Conservation (phyloP, 2,888 invertebrate species). For the Digitonthophagus gazella region DNA sequence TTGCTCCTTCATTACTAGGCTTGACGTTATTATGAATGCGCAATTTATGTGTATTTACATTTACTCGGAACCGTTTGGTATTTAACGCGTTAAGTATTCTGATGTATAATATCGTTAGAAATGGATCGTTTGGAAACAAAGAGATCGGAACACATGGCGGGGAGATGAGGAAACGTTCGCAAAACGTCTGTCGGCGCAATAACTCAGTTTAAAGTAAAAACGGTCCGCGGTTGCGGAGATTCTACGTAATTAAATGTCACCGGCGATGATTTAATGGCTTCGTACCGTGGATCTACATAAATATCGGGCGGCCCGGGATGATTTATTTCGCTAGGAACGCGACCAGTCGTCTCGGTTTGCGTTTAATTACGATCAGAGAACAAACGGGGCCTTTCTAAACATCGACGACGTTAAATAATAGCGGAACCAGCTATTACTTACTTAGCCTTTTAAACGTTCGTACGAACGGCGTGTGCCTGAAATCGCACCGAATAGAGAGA, state of each 20-base stretch:
- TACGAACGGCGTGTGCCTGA: not conserved
- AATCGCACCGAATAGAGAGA: not conserved
- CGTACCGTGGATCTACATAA: slow-evolving; percentile 13
- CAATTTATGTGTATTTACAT: too few species aligned
- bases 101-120: too few species aligned
- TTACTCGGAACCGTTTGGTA: too few species aligned
- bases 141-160: not conserved
- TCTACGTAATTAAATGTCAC: slow-evolving; percentile 16
- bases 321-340: slow-evolving; percentile 10
- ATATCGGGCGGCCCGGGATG: slow-evolving; percentile 10
- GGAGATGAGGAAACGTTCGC: not conserved
- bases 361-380: slow-evolving; percentile 11
- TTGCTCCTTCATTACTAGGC: too few species aligned
- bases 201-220: slow-evolving; percentile 6
- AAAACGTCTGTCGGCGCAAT: slow-evolving; percentile 12
- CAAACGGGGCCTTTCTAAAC: slow-evolving; percentile 6
- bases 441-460: not conserved
- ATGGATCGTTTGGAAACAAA: not conserved
- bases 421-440: not conserved
- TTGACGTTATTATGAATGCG: too few species aligned
- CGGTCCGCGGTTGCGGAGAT: slow-evolving; percentile 12
- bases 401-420: not conserved
- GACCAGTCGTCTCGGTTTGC: slow-evolving; percentile 8
- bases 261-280: slow-evolving; percentile 10
- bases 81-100: too few species aligned